Conservation (phyloP, 2,888 invertebrate species). For the Germaria angustata region DNA sequence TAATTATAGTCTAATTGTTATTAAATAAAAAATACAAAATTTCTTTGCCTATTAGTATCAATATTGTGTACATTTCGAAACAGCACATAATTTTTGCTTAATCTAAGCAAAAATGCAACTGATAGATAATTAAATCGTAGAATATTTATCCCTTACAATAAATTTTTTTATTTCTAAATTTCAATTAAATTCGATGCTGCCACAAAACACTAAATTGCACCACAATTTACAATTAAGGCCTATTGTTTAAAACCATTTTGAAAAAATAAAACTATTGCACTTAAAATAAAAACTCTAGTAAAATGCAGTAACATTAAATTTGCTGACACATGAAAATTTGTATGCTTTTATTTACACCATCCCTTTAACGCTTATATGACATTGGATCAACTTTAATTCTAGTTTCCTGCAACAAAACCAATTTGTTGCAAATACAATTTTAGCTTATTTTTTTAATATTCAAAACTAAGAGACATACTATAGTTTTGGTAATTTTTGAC, state of each 20-base stretch:
- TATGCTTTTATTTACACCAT: not conserved
- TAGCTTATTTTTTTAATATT: not conserved
- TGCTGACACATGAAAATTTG: slow-evolving; percentile 18
- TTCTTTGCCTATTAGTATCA: not conserved
- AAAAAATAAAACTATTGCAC: not conserved
- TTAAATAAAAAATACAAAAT: not conserved
- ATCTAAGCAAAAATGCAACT: too few relatives aligned
- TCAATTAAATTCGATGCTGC: not conserved
- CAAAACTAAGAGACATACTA: not conserved
- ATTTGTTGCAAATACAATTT: slow-evolving; percentile 41
- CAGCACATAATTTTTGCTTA: too few relatives aligned
- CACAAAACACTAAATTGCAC: slow-evolving; percentile 9
- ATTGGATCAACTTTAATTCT: slow-evolving; percentile 21
- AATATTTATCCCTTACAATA: not conserved
- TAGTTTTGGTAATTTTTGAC: slow-evolving; percentile 26
- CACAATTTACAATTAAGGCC: slow-evolving; percentile 18
- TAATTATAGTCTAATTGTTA: slow-evolving; percentile 15
- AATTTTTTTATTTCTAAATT: not conserved
- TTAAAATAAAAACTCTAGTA: not conserved
- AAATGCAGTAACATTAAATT: not conserved
- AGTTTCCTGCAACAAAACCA: slow-evolving; percentile 3
- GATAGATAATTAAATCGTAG: too few relatives aligned
- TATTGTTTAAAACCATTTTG: not conserved
- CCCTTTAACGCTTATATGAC: not conserved
- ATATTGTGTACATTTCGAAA: too few relatives aligned